Evolutionary conservation across 1,140 invertebrate species (phyloP).

Genomic region (Micrasema minimum): DNA sequence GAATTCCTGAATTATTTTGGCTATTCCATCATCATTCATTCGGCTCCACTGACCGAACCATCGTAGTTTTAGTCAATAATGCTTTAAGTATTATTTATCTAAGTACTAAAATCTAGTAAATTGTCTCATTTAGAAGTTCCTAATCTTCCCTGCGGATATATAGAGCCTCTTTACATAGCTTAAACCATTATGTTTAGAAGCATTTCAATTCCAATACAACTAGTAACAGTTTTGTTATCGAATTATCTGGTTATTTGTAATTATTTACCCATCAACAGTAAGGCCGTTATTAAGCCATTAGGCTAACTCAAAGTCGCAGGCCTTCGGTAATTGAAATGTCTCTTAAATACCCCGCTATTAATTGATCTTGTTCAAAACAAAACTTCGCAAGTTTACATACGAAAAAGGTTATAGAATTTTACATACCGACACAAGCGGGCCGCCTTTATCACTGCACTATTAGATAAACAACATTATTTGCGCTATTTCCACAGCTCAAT

Average conservation of each 20-base stretch:
- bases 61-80: too few species aligned
- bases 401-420: neutral
- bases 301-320: neutral
- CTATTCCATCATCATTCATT: too few species aligned
- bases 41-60: too few species aligned
- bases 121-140: too few species aligned
- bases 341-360: neutral
- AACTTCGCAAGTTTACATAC: neutral
- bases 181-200: too few species aligned
- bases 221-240: too few species aligned
- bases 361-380: neutral
- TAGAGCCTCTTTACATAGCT: too few species aligned
- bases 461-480: conserved; percentile 5
- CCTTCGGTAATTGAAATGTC: neutral
- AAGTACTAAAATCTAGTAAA: too few species aligned
- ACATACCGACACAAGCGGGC: neutral
- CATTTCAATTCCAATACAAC: neutral
- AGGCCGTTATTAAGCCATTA: neutral
- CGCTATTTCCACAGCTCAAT: neutral
- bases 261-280: neutral
- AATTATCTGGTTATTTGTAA: too few species aligned
- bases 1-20: too few species aligned
- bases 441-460: neutral
- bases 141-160: too few species aligned
- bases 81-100: too few species aligned